A percentile compares a stretch with the other conserved stretches of the same genome.
Evolutionary conservation across 2,888 invertebrate species (phyloP).

Genomic region (Zaprionus bogoriensis): DNA sequence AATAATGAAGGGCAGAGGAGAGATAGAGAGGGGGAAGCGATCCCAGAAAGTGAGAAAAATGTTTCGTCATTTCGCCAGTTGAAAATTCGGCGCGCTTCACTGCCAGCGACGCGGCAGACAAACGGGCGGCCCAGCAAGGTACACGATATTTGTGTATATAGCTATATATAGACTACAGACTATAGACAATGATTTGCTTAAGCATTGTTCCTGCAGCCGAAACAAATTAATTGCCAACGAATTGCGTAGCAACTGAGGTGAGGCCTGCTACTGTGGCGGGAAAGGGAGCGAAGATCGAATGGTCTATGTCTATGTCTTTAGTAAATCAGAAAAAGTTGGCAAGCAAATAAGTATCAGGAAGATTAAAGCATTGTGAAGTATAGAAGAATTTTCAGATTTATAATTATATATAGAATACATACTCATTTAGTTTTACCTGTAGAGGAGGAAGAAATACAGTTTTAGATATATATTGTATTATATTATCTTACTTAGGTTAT

Average conservation of each 20-base stretch:
- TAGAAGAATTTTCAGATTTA: too few species aligned
- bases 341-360: neutral
- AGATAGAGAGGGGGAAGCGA: slow-evolving; percentile 13
- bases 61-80: slow-evolving; percentile 69
- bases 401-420: too few species aligned
- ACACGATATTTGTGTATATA: neutral
- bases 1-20: neutral
- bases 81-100: slow-evolving; percentile 46
- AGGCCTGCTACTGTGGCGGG: slow-evolving; percentile 22
- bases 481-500: too few species aligned
- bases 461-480: too few species aligned
- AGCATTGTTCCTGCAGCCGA: slow-evolving; percentile 10
- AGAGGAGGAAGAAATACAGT: too few species aligned
- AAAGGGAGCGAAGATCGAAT: neutral
- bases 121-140: slow-evolving; percentile 34
- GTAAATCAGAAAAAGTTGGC: neutral
- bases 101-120: slow-evolving; percentile 48
- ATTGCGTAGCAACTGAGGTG: neutral
- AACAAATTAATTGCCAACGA: slow-evolving; percentile 43
- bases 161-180: too few species aligned
- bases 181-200: slow-evolving; percentile 42
- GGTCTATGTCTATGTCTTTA: neutral
- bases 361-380: too few species aligned
- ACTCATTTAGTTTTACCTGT: too few species aligned
- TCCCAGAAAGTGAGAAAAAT: slow-evolving; percentile 47